phyloP scores from a whole-genome alignment of 2,888 invertebrate species.

The Hydroisotoma schaefferi region DNA sequence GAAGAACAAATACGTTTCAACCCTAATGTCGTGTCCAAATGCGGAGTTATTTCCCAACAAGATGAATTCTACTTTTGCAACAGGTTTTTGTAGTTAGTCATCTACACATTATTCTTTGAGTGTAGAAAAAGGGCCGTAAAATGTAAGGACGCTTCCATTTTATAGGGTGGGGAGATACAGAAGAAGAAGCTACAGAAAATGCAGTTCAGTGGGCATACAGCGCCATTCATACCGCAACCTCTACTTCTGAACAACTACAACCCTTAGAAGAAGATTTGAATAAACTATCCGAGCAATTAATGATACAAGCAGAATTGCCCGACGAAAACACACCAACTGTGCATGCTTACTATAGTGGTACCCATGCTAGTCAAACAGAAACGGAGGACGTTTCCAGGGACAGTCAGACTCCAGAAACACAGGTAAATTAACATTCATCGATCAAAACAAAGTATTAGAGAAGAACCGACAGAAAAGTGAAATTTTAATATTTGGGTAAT shows the following conservation, averaged over 20 bases:
- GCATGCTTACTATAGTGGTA: too few relatives aligned
- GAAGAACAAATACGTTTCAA: conserved; percentile 26
- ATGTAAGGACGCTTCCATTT: background rate
- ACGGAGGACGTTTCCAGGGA: too few relatives aligned
- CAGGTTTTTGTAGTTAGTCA: conserved; percentile 13
- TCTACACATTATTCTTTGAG: background rate
- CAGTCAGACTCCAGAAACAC: too few relatives aligned
- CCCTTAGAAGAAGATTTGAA: too few relatives aligned
- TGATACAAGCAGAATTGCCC: background rate
- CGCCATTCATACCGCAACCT: too few relatives aligned
- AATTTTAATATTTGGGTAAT: too few relatives aligned
- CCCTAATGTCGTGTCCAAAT: conserved; percentile 20
- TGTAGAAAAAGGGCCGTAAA: background rate
- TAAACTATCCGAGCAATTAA: background rate
- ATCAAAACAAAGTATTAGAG: too few relatives aligned
- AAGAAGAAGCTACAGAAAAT: conserved; percentile 24
- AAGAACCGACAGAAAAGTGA: background rate
- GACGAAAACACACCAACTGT: background rate
- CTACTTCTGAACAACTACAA: too few relatives aligned
- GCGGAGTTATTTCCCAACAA: conserved; percentile 20
- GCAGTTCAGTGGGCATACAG: conserved; percentile 17
- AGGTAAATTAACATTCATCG: too few relatives aligned
- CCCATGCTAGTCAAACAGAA: too few relatives aligned
- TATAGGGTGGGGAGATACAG: conserved; percentile 24
- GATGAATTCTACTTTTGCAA: conserved; percentile 19